Percentiles rank a stretch among this genome's conserved stretches.
Evolutionary conservation across 2,113 vertebrate genomes (phyloP).

Genomic region (Syngnathus scovelli): DNA sequence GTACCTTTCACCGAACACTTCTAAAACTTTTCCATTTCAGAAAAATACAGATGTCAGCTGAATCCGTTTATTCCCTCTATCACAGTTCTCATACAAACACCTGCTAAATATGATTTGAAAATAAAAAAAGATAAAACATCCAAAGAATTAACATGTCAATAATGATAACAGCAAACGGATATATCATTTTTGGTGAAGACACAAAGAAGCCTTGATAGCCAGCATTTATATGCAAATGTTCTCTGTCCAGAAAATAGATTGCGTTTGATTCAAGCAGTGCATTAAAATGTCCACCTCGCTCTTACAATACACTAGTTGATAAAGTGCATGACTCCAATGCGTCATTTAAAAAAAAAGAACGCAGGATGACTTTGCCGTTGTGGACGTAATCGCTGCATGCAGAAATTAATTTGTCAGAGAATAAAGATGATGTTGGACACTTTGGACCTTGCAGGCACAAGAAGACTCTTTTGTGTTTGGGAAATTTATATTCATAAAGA

Average conservation of each 20-base stretch:
- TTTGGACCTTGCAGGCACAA: conserved; percentile 1
- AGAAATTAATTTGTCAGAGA: conserved; percentile 37
- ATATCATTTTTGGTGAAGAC: neutral
- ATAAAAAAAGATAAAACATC: neutral
- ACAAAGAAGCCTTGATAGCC: conserved; percentile 6
- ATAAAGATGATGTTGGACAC: conserved; percentile 40
- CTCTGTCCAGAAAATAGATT: conserved; percentile 10
- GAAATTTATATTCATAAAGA: neutral
- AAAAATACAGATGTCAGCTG: neutral
- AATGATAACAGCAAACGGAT: neutral
- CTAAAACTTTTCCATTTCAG: neutral
- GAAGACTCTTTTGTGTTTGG: neutral
- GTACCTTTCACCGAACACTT: neutral
- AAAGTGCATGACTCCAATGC: conserved; percentile 13
- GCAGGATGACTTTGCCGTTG: conserved; percentile 38
- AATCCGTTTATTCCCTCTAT: neutral
- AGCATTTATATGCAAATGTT: conserved; percentile 19
- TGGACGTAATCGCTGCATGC: conserved; percentile 26
- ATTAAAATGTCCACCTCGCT: conserved; percentile 11
- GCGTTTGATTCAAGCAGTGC: conserved; percentile 15
- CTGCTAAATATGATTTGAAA: neutral
- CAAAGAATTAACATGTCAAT: neutral
- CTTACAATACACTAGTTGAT: conserved; percentile 5
- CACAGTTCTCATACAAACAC: neutral
- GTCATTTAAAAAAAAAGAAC: conserved; percentile 23